Base-by-base conservation (phyloP, 2,113 vertebrate genomes). In the Tretioscincus oriximinensis region DNA sequence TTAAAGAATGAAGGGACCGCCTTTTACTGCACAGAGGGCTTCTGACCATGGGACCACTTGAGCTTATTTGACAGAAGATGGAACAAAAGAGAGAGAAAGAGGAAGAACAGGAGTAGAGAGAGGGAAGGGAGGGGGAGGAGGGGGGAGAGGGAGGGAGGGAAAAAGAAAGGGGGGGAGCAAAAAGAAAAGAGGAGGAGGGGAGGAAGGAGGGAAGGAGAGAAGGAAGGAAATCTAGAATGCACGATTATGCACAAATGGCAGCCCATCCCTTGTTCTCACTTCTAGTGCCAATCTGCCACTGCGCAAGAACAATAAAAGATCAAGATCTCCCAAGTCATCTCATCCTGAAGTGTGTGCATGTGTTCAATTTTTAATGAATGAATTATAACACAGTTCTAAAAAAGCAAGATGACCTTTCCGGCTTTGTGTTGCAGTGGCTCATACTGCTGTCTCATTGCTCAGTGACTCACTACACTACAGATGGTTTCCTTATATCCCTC, bases 341-440 rank as follows among this genome's bases (percentile, higher is more conserved):
- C 14, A 24, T 81, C 83, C 76, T 67, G 51, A 82, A 91, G 83
- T 41, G 31, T 64, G 35, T 66, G 75, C 7, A 0, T 1, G 3
- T 67, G 21, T 69, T 93, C 85, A 87, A 92, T 89, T 92, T 92
- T 92, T 93, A 93, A 92, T 93, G 86, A 91, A 84, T 93, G 82
- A 87, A 77, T 87, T 67, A 90, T 83, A 87, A 90, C 67, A 63
- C 81, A 60, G 47, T 81, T 81, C 70, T 22, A 31, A 79, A 87
- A 87, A 90, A 90, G 63, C 58, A 88, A 88, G 29, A 35, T 76
- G 81, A 84, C 85, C 85, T 92, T 91, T 73, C 78, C 68, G 85
- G 31, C 29, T 74, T 85, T 79, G 64, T 0, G 0, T 85, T 87
- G 87, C 72, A 70, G 31, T n/a, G 63, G 73, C 79, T 85, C 45